These are phyloP conservation scores for Scaptomyza parva DNA, from an alignment of 2,888 invertebrate genomes.

Conservation along the genomic window DNA sequence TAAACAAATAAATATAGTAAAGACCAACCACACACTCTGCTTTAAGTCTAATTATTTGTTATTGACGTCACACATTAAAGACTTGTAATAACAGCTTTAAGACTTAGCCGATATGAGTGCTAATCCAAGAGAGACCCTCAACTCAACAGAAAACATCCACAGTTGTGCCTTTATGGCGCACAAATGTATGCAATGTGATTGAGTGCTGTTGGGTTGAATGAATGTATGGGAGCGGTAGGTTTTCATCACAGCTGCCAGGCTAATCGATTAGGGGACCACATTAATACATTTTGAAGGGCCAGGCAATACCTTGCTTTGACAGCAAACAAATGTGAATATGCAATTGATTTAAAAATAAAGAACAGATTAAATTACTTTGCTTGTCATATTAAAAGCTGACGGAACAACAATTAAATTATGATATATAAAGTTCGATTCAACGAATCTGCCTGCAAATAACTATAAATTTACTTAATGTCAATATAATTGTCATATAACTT, in stretches of 20 bases:
- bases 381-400: not conserved
- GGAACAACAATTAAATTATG: not conserved
- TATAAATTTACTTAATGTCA: too few species aligned
- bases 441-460: too few species aligned
- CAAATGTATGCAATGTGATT: conserved; percentile 31
- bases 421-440: too few species aligned
- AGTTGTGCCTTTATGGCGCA: not conserved
- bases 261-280: conserved; percentile 17
- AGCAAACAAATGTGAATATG: not conserved
- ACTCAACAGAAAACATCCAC: not conserved
- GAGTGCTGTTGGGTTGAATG: not conserved
- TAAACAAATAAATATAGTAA: not conserved
- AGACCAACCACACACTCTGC: not conserved
- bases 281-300: conserved; percentile 3
- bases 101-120: not conserved
- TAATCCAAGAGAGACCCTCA: not conserved
- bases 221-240: not conserved
- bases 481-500: too few species aligned
- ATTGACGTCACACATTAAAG: conserved; percentile 12
- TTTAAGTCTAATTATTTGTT: conserved; percentile 29
- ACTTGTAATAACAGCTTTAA: conserved; percentile 6
- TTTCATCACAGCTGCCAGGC: not conserved
- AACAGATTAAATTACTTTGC: not conserved
- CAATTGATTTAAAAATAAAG: not conserved
- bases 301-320: not conserved